Evolutionary conservation across 2,888 invertebrate species (phyloP).

Genomic region (Steinernema carpocapsae): DNA sequence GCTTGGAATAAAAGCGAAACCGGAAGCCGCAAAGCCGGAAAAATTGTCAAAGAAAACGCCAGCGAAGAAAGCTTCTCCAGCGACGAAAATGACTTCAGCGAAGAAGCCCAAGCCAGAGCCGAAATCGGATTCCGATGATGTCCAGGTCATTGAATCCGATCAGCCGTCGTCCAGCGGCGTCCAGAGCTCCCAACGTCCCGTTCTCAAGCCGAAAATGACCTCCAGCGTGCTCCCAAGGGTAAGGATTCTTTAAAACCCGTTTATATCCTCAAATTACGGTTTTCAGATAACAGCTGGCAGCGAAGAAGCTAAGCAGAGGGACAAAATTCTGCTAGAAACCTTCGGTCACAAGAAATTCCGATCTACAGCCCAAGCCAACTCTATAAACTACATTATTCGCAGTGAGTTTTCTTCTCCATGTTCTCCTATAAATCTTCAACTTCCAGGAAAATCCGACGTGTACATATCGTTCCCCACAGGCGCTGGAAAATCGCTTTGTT

Average conservation of each 20-base stretch:
- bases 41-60: neutral
- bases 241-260: neutral
- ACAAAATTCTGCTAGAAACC: constrained; percentile 46
- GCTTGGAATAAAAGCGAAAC: neutral
- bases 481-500: constrained; percentile 91
- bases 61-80: neutral
- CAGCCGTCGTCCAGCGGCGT: neutral
- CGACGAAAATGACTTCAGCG: neutral
- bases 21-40: neutral
- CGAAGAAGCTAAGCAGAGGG: constrained; percentile 33
- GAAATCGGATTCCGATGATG: too few species aligned
- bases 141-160: neutral
- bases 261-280: neutral
- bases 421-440: neutral
- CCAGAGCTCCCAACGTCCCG: neutral
- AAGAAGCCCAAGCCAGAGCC: too few species aligned
- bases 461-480: constrained; percentile 98
- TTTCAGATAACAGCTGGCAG: constrained; percentile 10
- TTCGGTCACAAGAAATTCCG: constrained; percentile 60
- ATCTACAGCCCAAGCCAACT: constrained; percentile 53
- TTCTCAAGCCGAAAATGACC: neutral
- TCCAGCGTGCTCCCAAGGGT: neutral
- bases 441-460: constrained; percentile 79
- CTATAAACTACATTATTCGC: constrained; percentile 53
- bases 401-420: constrained; percentile 41